Evolutionary conservation across 2,113 vertebrate species (phyloP).

Genomic region (Ctenodactylus gundi): DNA sequence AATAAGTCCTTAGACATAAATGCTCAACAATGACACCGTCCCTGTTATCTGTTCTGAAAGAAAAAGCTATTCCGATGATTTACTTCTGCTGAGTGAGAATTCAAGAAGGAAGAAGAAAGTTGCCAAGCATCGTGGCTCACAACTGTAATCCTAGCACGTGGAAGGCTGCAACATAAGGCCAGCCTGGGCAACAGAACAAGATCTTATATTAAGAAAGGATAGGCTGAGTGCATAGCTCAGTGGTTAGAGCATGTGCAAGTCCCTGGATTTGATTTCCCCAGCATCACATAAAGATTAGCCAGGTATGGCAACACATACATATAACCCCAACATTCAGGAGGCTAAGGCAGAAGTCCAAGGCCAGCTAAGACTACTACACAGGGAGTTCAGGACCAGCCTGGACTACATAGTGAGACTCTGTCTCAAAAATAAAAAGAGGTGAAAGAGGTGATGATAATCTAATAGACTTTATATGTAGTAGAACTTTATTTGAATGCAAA

Average conservation of each 20-base stretch:
- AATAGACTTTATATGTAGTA: background rate
- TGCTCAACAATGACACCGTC: background rate
- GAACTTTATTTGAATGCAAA: slow-evolving; percentile 10
- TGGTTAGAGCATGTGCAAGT: no score
- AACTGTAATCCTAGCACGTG: background rate
- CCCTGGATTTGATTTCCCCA: no score
- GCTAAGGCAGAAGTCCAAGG: no score
- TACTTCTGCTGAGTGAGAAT: background rate
- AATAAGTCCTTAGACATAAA: background rate
- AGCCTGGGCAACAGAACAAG: no score
- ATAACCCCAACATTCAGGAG: no score
- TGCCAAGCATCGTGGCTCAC: background rate
- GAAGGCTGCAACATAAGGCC: no score
- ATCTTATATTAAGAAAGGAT: no score
- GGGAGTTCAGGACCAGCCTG: background rate
- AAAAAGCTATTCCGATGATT: background rate
- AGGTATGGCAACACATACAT: no score
- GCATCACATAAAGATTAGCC: no score
- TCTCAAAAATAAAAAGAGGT: background rate
- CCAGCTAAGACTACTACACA: background rate
- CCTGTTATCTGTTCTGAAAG: slow-evolving; percentile 33
- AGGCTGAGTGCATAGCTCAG: no score
- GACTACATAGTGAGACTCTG: background rate
- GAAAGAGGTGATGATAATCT: background rate
- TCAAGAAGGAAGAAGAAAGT: slow-evolving; percentile 35